phyloP scores from a whole-genome alignment of 2,797 vertebrate species.

The Eleutherodactylus coqui region DNA sequence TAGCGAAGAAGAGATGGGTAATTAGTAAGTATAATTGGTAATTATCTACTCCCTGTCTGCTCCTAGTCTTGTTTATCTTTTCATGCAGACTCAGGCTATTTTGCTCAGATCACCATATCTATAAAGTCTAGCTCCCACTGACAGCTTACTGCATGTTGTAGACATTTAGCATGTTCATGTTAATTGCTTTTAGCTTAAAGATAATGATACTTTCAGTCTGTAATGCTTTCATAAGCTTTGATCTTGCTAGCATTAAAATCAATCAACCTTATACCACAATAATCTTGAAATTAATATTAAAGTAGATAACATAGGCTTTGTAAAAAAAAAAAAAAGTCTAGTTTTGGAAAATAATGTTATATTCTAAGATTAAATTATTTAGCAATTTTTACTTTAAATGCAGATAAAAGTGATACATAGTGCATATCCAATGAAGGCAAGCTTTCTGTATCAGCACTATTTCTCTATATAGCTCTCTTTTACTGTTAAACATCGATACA shows the following conservation, averaged over 20 bases:
- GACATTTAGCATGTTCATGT: neutral
- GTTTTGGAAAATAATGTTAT: conserved; percentile 2
- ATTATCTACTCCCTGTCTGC: neutral
- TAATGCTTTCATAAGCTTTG: conserved; percentile 37
- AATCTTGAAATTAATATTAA: conserved; percentile 39
- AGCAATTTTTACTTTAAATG: conserved; percentile 28
- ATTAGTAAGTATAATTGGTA: conserved; percentile 16
- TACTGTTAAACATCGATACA: neutral
- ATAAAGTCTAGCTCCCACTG: neutral
- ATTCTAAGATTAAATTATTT: conserved; percentile 22
- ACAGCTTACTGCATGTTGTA: conserved; percentile 11
- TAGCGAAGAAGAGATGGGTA: neutral
- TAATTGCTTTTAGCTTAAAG: conserved; percentile 20
- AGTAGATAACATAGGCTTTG: neutral
- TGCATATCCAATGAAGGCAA: neutral
- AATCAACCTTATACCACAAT: conserved; percentile 24
- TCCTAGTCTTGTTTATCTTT: neutral
- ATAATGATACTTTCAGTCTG: conserved; percentile 14
- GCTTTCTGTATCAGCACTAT: neutral
- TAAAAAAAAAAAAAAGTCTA: conserved; percentile 12
- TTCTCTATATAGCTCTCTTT: neutral
- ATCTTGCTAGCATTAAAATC: conserved; percentile 30
- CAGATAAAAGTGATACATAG: conserved; percentile 17
- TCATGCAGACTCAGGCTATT: neutral
- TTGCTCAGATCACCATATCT: conserved; percentile 1